phyloP scores from a whole-genome alignment of 2,888 invertebrate species.

The Caenorhabditis sp. region DNA sequence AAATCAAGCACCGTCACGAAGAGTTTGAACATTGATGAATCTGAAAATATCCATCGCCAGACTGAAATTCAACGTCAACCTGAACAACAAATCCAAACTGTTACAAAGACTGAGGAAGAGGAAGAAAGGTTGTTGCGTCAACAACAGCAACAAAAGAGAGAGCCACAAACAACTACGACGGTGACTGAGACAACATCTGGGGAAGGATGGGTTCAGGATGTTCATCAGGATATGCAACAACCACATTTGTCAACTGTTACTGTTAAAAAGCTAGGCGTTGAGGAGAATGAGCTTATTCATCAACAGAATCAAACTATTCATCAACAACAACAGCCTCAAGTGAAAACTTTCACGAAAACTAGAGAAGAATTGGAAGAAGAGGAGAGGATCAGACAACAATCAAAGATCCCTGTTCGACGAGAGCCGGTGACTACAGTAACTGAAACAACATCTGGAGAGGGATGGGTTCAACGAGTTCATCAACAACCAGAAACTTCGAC shows the following conservation, averaged over 20 bases:
- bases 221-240: conserved; percentile 22
- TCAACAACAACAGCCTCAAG: not conserved
- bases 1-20: not conserved
- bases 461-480: conserved; percentile 44
- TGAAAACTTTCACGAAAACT: not conserved
- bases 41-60: not conserved
- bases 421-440: conserved; percentile 40
- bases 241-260: conserved; percentile 29
- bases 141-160: conserved; percentile 7
- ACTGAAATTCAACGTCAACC: not conserved
- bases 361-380: conserved; percentile 21
- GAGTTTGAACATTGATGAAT: conserved; percentile 11
- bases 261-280: conserved; percentile 14
- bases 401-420: conserved; percentile 32
- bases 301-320: not conserved
- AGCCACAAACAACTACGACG: conserved; percentile 6
- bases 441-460: conserved; percentile 42
- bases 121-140: not conserved
- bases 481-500: conserved; percentile 38
- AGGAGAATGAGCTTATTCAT: not conserved
- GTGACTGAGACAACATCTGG: conserved; percentile 40
- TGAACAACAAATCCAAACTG: not conserved
- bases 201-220: conserved; percentile 41
- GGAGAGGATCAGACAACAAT: conserved; percentile 20
- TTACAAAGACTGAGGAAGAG: not conserved